Evolutionary conservation across 2,888 invertebrate genomes (phyloP).

Genomic region (Empis stercorea): DNA sequence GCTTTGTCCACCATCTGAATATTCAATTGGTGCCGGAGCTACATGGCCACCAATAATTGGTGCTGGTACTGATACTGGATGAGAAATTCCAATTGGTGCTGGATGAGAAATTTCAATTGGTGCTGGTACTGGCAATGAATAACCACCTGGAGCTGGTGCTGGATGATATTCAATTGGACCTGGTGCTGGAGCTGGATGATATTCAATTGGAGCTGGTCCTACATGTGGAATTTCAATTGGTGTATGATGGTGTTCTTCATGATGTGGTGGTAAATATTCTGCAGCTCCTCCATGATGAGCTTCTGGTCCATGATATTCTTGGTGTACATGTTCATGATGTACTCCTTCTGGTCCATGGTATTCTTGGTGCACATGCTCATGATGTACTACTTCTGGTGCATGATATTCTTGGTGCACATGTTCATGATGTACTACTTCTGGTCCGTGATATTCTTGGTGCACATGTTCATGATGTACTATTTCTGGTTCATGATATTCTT

Average conservation of each 20-base stretch:
- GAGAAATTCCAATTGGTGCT: neutral
- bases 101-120: neutral
- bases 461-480: neutral
- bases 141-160: no score
- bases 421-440: no score
- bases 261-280: neutral
- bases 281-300: neutral
- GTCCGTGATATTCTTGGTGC: no score
- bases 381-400: no score
- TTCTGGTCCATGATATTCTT: neutral
- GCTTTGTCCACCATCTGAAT: neutral
- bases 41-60: neutral
- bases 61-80: neutral
- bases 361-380: neutral
- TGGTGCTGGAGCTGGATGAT: neutral
- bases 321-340: neutral
- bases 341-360: neutral
- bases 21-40: neutral
- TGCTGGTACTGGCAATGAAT: neutral
- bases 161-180: neutral
- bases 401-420: no score
- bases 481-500: neutral
- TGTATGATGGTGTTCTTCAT: no score
- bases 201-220: neutral
- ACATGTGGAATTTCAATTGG: no score